Evolutionary conservation across 2,113 vertebrate species (phyloP).

Genomic region (Laticauda laticaudata): DNA sequence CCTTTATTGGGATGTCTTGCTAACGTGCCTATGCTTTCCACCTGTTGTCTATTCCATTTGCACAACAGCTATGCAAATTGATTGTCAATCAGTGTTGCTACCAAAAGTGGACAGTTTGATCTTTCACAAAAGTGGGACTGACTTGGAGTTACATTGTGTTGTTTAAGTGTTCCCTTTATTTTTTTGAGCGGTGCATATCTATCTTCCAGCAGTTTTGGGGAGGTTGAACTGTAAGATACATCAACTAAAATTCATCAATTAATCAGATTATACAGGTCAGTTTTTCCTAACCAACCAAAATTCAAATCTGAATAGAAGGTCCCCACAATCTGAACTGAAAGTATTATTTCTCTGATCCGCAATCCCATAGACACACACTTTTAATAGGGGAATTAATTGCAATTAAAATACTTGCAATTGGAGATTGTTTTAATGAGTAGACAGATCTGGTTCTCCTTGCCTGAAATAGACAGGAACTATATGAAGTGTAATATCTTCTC

Average conservation of each 20-base stretch:
- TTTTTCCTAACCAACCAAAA: neutral
- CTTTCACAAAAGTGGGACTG: too few relatives aligned
- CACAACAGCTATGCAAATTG: too few relatives aligned
- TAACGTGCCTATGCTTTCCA: too few relatives aligned
- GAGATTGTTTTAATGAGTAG: neutral
- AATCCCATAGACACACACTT: neutral
- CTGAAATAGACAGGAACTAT: neutral
- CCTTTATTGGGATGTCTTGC: too few relatives aligned
- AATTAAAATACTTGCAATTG: neutral
- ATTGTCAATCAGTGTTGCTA: too few relatives aligned
- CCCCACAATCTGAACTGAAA: too few relatives aligned
- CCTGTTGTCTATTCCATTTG: too few relatives aligned
- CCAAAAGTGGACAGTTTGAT: too few relatives aligned
- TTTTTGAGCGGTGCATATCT: neutral
- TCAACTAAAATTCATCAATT: neutral
- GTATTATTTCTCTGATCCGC: neutral
- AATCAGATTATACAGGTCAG: neutral
- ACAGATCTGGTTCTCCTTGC: neutral
- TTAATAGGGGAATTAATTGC: conserved; percentile 1
- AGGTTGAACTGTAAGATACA: neutral
- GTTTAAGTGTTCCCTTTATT: too few relatives aligned
- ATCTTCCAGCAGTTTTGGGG: neutral
- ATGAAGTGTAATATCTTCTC: neutral
- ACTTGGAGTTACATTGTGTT: too few relatives aligned
- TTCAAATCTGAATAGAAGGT: neutral